Evolutionary conservation across 2,113 vertebrate species (phyloP).

Genomic region (Amphiprion percula): DNA sequence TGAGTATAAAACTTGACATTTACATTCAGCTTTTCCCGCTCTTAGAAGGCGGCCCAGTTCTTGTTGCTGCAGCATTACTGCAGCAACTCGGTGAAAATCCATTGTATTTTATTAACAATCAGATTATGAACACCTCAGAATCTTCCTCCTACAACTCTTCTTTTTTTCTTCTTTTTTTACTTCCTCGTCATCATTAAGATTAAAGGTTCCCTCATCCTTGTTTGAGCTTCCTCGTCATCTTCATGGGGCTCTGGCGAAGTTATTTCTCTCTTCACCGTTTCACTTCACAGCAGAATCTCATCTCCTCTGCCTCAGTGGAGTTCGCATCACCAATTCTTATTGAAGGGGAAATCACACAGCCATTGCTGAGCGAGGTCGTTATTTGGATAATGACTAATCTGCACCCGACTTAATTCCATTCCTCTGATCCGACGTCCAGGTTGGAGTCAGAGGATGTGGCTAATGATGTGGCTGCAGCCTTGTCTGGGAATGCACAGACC

Average conservation of each 20-base stretch:
- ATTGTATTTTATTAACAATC: constrained; percentile 45
- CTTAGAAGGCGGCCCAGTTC: constrained; percentile 50
- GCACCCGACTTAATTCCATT: constrained; percentile 65
- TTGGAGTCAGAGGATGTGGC: constrained; percentile 71
- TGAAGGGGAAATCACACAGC: constrained; percentile 75
- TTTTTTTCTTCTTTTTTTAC: background rate
- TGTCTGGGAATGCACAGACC: constrained; percentile 58
- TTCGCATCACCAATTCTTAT: constrained; percentile 78
- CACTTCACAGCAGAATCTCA: constrained; percentile 71
- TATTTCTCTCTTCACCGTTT: constrained; percentile 55
- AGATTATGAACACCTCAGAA: constrained; percentile 17
- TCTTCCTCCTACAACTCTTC: background rate
- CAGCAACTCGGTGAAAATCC: constrained; percentile 35
- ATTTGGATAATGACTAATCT: constrained; percentile 81
- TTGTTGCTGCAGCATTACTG: constrained; percentile 42
- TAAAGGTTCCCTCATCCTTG: constrained; percentile 36
- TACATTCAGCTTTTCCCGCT: constrained; percentile 41
- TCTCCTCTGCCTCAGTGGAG: constrained; percentile 70
- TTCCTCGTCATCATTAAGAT: constrained; percentile 35
- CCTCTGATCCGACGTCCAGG: constrained; percentile 72
- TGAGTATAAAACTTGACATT: constrained; percentile 68
- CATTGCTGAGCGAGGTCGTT: constrained; percentile 66
- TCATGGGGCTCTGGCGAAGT: constrained; percentile 36
- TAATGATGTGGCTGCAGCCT: constrained; percentile 70
- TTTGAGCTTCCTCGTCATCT: constrained; percentile 30